Base-by-base conservation (phyloP, 2,113 vertebrate species). In the Clarias batrachus region DNA sequence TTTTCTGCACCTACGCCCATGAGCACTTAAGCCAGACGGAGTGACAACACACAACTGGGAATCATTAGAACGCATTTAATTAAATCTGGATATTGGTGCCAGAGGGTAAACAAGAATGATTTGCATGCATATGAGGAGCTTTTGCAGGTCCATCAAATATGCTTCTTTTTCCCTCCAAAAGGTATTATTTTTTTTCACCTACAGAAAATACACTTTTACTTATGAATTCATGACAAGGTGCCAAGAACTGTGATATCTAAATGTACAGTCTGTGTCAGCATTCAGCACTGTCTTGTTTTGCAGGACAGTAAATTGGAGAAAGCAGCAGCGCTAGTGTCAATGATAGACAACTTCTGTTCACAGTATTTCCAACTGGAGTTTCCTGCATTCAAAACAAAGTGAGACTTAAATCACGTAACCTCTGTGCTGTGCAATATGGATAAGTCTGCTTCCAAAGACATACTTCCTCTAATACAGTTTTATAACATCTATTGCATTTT, bases 351-450 rank as follows among this genome's bases (percentile, higher is more conserved):
- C 33, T 63, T 86, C 30, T 90, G 88, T 66, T 84, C 66, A 8
- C 68, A 83, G 63, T 90, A 90, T 41, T 74, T 65, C 30, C 86
- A 68, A 78, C n/a, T 83, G 52, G 89, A 89, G 25, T 77, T 90
- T 25, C 70, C 86, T 16, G 62, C 70, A 21, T 87, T 87, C 57
- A 88, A 82, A 84, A 78, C 56, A 59, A 82, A 63, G 87, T 91
- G 80, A 90, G 87, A 52, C 65, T 33, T 52, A 37, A 85, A 78
- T 21, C 54, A 33, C 11, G 2, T 62, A 12, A 14, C 17, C 62
- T 66, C 13, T 48, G 79, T 33, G 1, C 30, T 81, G 30, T 48
- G 16, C 63, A 27, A 0, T 27, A 37, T n/a, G 6, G 11, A 27
- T 1, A 21, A 60, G 56, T 59, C 30, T n/a, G 33, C 23, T 14